Percentiles rank a stretch among this genome's conserved stretches.
Evolutionary conservation across 2,113 vertebrate species (phyloP).

Genomic region (Manacus vitellinus): DNA sequence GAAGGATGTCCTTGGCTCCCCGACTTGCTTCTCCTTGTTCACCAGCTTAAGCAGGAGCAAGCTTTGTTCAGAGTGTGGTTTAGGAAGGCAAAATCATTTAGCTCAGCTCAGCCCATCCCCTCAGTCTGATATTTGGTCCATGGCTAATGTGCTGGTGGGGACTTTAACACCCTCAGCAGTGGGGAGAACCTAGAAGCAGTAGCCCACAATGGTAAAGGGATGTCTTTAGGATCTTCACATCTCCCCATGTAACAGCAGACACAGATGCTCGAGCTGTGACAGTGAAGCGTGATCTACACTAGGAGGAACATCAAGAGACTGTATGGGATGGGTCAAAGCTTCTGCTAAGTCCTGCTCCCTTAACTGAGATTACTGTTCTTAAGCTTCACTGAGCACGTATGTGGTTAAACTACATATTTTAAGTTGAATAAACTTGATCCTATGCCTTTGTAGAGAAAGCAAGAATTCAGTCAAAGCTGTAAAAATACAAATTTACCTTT

Average conservation of each 20-base stretch:
- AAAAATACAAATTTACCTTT: not conserved
- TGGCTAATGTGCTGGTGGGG: not conserved
- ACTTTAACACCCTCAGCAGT: not conserved
- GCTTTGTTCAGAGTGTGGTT: not conserved
- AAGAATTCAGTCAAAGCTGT: not conserved
- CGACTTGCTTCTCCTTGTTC: not conserved
- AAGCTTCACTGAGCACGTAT: not conserved
- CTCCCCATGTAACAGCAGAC: rapidly evolving
- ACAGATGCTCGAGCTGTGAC: rapidly evolving
- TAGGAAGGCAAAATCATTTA: not conserved
- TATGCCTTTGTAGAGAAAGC: not conserved
- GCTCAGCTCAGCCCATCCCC: not conserved
- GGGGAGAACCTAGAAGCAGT: not conserved
- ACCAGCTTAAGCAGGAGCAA: not conserved
- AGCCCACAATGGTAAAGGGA: not conserved
- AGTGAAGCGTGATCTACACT: not conserved
- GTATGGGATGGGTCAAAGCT: not conserved
- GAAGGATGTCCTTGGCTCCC: not conserved
- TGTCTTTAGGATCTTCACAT: not conserved
- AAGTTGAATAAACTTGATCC: not conserved
- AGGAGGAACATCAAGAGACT: not conserved
- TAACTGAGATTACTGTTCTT: not conserved
- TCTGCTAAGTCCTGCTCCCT: not conserved
- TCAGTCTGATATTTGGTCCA: not conserved
- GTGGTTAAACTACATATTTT: not conserved